These are phyloP conservation scores for Endomychus coccineus DNA, from an alignment of 2,888 invertebrate species.

Conservation along the genomic window DNA sequence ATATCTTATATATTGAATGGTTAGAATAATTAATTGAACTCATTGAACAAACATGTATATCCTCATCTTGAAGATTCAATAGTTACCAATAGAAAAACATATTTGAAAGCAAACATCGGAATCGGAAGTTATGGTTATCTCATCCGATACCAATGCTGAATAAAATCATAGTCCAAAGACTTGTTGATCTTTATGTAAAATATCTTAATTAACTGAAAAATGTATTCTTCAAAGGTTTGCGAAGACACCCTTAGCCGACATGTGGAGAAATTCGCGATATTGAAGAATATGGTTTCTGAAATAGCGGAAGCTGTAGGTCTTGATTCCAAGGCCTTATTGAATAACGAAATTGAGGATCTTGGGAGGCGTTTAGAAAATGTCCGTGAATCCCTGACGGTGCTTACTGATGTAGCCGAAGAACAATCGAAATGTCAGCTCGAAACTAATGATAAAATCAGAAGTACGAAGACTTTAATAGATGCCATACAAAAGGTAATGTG, in stretches of 20 bases:
- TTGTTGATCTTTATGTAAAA: too few relatives aligned
- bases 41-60: too few relatives aligned
- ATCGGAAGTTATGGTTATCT: too few relatives aligned
- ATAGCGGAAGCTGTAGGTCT: conserved; percentile 73
- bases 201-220: too few relatives aligned
- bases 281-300: conserved; percentile 66
- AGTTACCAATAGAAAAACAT: too few relatives aligned
- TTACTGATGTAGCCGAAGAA: conserved; percentile 72
- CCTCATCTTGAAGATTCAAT: too few relatives aligned
- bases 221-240: conserved; percentile 57
- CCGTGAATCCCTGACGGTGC: conserved; percentile 61
- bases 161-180: too few relatives aligned
- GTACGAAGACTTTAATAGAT: conserved; percentile 56
- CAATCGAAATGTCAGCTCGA: conserved; percentile 51
- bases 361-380: conserved; percentile 69
- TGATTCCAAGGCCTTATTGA: conserved; percentile 61
- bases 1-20: too few relatives aligned
- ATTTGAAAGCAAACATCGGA: too few relatives aligned
- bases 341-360: conserved; percentile 70
- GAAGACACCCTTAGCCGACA: conserved; percentile 67
- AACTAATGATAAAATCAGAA: conserved; percentile 50
- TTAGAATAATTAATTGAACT: too few relatives aligned
- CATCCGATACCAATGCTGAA: too few relatives aligned
- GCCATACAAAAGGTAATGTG: conserved; percentile 66
- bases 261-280: conserved; percentile 58